Conservation (phyloP, 2,113 vertebrate genomes). For the Clarias macrocephalus region DNA sequence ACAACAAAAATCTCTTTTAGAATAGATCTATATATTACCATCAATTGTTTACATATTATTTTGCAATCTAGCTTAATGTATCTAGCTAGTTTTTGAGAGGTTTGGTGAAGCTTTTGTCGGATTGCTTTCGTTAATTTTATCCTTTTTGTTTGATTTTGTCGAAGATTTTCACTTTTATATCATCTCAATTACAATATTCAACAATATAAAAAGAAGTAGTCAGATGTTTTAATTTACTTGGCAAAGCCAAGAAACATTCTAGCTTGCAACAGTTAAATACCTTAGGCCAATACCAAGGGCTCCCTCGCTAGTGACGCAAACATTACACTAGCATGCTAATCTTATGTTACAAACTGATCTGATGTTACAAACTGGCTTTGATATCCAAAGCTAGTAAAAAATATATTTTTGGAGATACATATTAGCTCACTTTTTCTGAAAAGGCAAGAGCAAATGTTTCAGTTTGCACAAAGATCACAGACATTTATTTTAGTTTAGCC, state of each 20-base stretch:
- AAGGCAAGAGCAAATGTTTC: not conserved
- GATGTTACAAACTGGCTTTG: too few relatives aligned
- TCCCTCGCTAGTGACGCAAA: not conserved
- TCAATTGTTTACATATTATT: too few relatives aligned
- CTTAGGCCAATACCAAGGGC: not conserved
- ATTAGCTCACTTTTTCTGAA: not conserved
- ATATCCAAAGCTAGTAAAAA: not conserved
- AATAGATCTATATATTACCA: too few relatives aligned
- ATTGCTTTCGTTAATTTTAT: not conserved
- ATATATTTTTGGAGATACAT: not conserved
- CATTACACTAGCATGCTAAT: slow-evolving; percentile 1
- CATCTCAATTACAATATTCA: not conserved
- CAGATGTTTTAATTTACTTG: not conserved
- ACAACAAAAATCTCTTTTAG: too few relatives aligned
- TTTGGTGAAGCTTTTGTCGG: not conserved
- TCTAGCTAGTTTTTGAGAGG: too few relatives aligned
- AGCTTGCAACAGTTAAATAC: not conserved
- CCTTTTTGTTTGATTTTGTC: not conserved
- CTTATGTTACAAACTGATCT: too few relatives aligned
- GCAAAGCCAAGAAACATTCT: not conserved
- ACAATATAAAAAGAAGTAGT: not conserved
- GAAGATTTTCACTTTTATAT: not conserved
- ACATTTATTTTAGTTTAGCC: not conserved
- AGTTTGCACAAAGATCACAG: not conserved
- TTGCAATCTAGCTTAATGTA: too few relatives aligned